Conservation (phyloP, 30 jellyfish, hydroid and myxozoan genomes). For the Cassiopea andromeda region DNA sequence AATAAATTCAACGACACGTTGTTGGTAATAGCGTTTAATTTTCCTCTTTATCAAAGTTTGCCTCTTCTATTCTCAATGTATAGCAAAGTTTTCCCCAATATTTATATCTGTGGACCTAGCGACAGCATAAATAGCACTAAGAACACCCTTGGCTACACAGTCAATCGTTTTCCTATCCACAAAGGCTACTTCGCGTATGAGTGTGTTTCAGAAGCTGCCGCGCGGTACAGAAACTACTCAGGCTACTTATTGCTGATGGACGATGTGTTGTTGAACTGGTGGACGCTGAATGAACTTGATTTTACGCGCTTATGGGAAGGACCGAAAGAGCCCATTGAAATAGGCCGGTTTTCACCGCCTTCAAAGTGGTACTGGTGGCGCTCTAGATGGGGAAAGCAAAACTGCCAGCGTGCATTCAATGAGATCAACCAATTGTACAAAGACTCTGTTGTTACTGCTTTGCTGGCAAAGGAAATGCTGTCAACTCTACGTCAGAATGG, state of each 20-base stretch:
- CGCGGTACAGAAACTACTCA: conserved; percentile 47
- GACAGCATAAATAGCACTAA: background rate
- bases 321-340: conserved; percentile 79
- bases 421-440: conserved; percentile 38
- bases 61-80: conserved; percentile 70
- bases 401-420: conserved; percentile 77
- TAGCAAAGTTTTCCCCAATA: conserved; percentile 82
- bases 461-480: conserved; percentile 37
- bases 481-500: conserved; percentile 53
- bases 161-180: conserved; percentile 49
- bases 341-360: conserved; percentile 67
- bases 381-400: conserved; percentile 86
- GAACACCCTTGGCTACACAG: background rate
- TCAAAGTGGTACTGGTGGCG: conserved; percentile 95
- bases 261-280: conserved; percentile 83
- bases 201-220: conserved; percentile 64
- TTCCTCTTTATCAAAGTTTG: conserved; percentile 69
- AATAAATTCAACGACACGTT: conserved; percentile 63
- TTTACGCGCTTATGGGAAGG: conserved; percentile 88
- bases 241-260: conserved; percentile 89
- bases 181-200: conserved; percentile 83
- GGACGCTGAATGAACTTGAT: conserved; percentile 77
- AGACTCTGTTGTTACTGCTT: conserved; percentile 43
- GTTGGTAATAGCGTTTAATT: conserved; percentile 76
- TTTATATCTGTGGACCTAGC: conserved; percentile 82